phyloP scores from a whole-genome alignment of 2,888 invertebrate species.

The Pteria penguin region DNA sequence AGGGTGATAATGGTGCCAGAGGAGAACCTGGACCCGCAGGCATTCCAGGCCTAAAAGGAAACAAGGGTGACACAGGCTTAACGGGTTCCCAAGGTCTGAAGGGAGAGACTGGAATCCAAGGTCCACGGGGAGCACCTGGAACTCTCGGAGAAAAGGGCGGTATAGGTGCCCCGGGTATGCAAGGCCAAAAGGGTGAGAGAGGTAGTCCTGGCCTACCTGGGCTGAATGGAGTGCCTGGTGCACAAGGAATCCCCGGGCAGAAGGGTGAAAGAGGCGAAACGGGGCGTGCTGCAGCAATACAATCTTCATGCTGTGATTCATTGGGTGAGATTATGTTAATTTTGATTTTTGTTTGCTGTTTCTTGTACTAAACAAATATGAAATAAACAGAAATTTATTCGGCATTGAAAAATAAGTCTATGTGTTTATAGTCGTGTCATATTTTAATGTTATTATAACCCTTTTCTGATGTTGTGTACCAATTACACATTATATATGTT shows the following conservation, averaged over 20 bases:
- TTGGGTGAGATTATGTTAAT: constrained; percentile 11
- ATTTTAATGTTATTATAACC: too few species aligned
- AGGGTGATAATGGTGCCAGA: constrained; percentile 35
- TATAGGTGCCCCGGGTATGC: not conserved
- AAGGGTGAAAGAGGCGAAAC: too few species aligned
- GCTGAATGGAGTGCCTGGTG: too few species aligned
- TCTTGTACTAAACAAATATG: not conserved
- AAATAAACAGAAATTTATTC: not conserved
- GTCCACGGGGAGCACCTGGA: constrained; percentile 11
- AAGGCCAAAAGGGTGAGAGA: too few species aligned
- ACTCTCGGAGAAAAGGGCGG: not conserved
- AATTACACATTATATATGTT: too few species aligned
- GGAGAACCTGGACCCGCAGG: constrained; percentile 20
- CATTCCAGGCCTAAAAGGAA: constrained; percentile 24
- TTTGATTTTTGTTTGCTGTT: too few species aligned
- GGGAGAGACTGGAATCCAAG: constrained; percentile 2
- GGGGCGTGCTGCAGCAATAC: not conserved
- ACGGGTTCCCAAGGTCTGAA: not conserved
- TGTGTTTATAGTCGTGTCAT: too few species aligned
- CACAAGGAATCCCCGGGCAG: too few species aligned
- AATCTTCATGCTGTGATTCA: constrained; percentile 24
- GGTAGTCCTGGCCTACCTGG: too few species aligned
- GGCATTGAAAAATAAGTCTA: not conserved
- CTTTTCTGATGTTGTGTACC: too few species aligned
- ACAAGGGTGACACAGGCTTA: constrained; percentile 35